Conservation (phyloP, 2,113 vertebrate species). For the Scalopus aquaticus region DNA sequence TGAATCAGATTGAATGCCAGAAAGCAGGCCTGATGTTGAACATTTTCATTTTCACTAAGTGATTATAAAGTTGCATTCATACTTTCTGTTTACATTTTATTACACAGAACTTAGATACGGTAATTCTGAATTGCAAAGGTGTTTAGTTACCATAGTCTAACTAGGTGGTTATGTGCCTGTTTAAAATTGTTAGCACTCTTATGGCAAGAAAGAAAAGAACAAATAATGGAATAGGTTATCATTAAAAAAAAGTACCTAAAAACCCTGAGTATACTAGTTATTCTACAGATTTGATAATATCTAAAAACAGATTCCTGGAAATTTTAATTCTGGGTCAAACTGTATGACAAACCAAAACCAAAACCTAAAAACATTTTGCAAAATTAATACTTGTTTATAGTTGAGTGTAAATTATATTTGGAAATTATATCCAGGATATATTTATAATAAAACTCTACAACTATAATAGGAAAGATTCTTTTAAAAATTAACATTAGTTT, state of each 20-base stretch:
- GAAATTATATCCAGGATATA: background rate
- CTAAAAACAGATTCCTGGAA: background rate
- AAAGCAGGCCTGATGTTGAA: background rate
- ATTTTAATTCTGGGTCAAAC: background rate
- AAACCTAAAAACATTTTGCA: background rate
- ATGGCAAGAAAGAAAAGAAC: background rate
- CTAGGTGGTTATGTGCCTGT: accelerated
- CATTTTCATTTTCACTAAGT: background rate
- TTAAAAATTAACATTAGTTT: background rate
- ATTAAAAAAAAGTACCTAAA: background rate
- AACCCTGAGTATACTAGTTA: background rate
- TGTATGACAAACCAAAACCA: background rate
- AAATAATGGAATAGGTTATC: background rate
- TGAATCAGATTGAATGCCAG: background rate
- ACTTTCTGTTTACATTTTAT: background rate
- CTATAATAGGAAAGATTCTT: background rate
- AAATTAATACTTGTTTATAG: background rate
- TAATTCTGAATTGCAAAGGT: background rate
- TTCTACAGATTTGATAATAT: background rate
- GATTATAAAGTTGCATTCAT: background rate
- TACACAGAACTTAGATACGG: background rate
- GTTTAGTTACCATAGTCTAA: background rate
- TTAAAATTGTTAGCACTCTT: background rate
- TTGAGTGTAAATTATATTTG: background rate
- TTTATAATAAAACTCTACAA: background rate